phyloP scores from a whole-genome alignment of 2,113 vertebrate species.

The Pseudopodoces humilis region DNA sequence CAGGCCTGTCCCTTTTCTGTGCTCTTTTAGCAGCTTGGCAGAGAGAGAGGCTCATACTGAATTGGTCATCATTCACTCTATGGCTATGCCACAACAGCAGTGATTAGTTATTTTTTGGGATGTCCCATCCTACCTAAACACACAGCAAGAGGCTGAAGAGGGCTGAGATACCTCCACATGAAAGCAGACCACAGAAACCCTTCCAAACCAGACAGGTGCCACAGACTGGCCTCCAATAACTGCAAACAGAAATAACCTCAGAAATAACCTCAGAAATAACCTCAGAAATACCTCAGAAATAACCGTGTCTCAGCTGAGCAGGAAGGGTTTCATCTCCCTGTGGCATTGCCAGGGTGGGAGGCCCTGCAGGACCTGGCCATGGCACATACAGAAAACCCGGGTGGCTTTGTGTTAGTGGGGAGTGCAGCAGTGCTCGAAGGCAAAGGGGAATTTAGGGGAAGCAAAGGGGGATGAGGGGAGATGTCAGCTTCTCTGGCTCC shows the following conservation, averaged over 20 bases:
- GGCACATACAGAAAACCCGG: not conserved
- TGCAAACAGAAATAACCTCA: not conserved
- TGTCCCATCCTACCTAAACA: not conserved
- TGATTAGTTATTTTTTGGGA: accelerated
- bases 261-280: too few relatives aligned
- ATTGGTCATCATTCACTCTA: not conserved
- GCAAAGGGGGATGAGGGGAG: not conserved
- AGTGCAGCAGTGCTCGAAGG: not conserved
- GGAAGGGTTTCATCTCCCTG: not conserved
- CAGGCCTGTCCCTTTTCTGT: not conserved
- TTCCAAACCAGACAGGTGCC: not conserved
- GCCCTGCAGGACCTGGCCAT: not conserved
- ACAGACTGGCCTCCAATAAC: not conserved
- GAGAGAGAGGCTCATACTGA: not conserved
- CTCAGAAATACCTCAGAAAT: not conserved
- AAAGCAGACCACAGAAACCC: not conserved
- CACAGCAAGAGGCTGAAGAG: not conserved
- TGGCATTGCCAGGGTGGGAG: not conserved
- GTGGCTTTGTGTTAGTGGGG: not conserved
- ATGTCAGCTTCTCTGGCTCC: not conserved
- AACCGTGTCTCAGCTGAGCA: accelerated
- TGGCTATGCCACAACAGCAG: not conserved
- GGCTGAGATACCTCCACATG: not conserved
- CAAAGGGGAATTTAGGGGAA: not conserved
- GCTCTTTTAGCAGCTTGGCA: not conserved